Conservation (phyloP, 2,113 vertebrate genomes). For the Myotis davidii region DNA sequence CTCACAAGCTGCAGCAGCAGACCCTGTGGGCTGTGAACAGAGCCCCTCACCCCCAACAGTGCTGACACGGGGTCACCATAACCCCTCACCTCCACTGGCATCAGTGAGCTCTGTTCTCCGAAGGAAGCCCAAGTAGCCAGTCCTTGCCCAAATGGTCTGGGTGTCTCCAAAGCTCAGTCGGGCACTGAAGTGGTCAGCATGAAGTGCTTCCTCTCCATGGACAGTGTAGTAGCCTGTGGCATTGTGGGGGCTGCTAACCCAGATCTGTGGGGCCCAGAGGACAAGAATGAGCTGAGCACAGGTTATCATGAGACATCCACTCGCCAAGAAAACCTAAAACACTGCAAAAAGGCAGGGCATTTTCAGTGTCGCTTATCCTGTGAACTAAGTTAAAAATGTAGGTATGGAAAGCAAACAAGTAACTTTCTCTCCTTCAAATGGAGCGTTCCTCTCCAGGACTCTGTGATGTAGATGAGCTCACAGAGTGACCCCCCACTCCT, state of each 20-base stretch:
- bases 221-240: conserved; percentile 96
- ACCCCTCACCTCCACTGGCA: conserved; percentile 93
- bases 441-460: background rate
- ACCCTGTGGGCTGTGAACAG: background rate
- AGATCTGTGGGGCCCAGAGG: conserved; percentile 86
- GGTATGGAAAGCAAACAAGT: background rate
- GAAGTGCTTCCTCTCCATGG: conserved; percentile 95
- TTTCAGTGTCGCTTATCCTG: background rate
- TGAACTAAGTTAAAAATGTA: background rate
- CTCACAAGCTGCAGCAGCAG: background rate
- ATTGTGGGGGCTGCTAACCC: conserved; percentile 98
- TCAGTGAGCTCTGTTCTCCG: conserved; percentile 96
- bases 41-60: background rate
- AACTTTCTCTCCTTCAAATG: background rate
- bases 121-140: conserved; percentile 97
- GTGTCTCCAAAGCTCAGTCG: conserved; percentile 96
- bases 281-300: background rate
- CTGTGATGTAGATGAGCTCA: background rate
- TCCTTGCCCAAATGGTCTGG: conserved; percentile 95
- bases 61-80: fast-evolving
- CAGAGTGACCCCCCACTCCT: background rate
- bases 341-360: background rate
- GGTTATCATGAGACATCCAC: background rate
- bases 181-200: conserved; percentile 96
- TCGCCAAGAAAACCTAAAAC: background rate